Base-by-base conservation (phyloP, 1,140 invertebrate genomes). In the Meloidogyne floridensis region DNA sequence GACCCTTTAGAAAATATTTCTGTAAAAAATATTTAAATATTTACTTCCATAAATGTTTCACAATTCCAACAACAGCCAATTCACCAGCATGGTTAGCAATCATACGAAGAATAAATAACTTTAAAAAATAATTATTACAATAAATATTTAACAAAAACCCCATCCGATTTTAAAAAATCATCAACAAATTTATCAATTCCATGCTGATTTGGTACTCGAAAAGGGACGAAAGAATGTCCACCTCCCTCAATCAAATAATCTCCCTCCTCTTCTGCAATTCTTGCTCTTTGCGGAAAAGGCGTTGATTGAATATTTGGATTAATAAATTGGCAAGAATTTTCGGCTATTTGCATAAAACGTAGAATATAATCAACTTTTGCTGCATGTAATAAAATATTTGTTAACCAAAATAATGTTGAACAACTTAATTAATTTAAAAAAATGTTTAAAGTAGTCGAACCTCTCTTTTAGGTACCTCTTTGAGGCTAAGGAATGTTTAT, bases 31-130 rank as follows among this genome's bases (percentile, higher is more conserved):
- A 65, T 2, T n/a, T 43, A 20, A 20, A 20, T 20, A 20, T 20
- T 20, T 20, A 79, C 77, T 82, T 86, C 92, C 92, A 92, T 11
- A 92, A 84, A 70, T 90, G 89, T 32, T 90, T 86, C 56, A 92
- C 90, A 51, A 92, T 86, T 84, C 92, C 90, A 2, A 91, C 90
- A 47, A 92, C 91, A 32, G 92, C 86, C 15, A 92, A 88, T 81
- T 92, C 91, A 80, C 92, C 91, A 70, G 92, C 91, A 86, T 92
- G 92, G 84, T 91, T 91, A 32, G 91, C 91, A 65, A 92, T 91
- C 18, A 92, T 87, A 51, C 91, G 85, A 15, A 92, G 87, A 9
- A 91, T 90, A 83, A 92, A 91, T 32, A 89, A 69, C 85, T 87
- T 42, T 54, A 87, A 78, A n/a, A 32, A 59, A 47, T 47, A 65